phyloP scores from a whole-genome alignment of 1,140 invertebrate species.

The Sycobia sp. region DNA sequence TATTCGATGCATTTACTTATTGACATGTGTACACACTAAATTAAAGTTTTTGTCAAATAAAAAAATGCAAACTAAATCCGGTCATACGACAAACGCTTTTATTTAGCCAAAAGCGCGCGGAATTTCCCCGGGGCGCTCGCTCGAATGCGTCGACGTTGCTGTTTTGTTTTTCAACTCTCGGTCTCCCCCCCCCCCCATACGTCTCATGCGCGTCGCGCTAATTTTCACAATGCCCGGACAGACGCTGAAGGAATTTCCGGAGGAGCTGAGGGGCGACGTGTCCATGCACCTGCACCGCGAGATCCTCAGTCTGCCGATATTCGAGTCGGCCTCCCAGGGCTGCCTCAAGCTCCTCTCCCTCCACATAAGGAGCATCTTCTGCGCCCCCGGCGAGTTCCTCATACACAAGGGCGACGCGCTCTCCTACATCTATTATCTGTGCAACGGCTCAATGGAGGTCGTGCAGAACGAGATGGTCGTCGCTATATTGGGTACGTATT shows the following conservation, averaged over 20 bases:
- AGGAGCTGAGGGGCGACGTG: constrained; percentile 92
- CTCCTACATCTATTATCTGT: constrained; percentile 94
- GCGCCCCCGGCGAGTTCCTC: constrained; percentile 94
- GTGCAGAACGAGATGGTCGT: constrained; percentile 98
- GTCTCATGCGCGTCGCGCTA: too few species aligned
- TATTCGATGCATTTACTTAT: too few species aligned
- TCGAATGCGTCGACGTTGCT: too few species aligned
- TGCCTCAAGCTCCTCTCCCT: constrained; percentile 89
- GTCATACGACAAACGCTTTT: too few species aligned
- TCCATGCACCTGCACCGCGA: constrained; percentile 95
- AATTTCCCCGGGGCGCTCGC: too few species aligned
- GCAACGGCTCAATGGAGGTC: constrained; percentile 98
- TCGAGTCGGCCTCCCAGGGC: constrained; percentile 89
- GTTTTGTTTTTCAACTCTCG: too few species aligned
- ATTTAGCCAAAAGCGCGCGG: too few species aligned
- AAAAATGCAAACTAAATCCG: too few species aligned
- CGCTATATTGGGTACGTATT: constrained; percentile 88
- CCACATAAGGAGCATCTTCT: constrained; percentile 90
- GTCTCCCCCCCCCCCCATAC: too few species aligned
- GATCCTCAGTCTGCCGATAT: constrained; percentile 91
- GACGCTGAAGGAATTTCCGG: constrained; percentile 95
- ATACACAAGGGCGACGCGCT: constrained; percentile 97
- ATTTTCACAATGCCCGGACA: too few species aligned
- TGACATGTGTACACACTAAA: too few species aligned
- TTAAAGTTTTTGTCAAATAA: too few species aligned